A percentile compares a stretch with the other conserved stretches of the same genome.
Conservation (phyloP, 2,113 vertebrate species). For the Lampris incognitus region DNA sequence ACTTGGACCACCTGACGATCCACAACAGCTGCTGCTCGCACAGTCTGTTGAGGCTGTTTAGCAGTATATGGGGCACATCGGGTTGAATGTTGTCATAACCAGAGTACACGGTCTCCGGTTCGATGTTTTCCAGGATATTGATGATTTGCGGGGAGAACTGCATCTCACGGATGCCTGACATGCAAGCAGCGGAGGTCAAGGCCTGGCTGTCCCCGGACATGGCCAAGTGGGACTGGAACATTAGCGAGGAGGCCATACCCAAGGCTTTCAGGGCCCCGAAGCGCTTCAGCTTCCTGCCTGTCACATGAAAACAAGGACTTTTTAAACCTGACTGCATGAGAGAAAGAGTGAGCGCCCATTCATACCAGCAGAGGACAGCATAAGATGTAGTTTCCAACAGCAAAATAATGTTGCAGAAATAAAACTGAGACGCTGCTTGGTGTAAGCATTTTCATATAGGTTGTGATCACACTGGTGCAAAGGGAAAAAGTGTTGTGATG, state of each 20-base stretch:
- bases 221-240: constrained; percentile 84
- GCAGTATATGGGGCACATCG: constrained; percentile 88
- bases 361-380: background rate
- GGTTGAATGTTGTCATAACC: constrained; percentile 89
- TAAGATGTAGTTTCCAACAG: too few relatives aligned
- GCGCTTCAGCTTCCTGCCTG: constrained; percentile 96
- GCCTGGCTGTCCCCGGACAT: constrained; percentile 83
- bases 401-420: too few relatives aligned
- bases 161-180: constrained; percentile 87
- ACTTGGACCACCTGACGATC: constrained; percentile 98
- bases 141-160: constrained; percentile 88
- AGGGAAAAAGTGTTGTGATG: background rate
- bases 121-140: constrained; percentile 91
- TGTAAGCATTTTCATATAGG: background rate
- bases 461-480: background rate
- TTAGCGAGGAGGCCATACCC: constrained; percentile 83
- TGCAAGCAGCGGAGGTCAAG: constrained; percentile 83
- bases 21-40: constrained; percentile 95
- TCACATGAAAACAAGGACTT: constrained; percentile 41
- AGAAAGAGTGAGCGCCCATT: background rate
- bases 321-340: constrained; percentile 10
- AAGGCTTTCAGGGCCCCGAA: constrained; percentile 90
- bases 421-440: too few relatives aligned
- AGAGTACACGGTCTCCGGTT: constrained; percentile 91
- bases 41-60: constrained; percentile 93